Base-by-base conservation (phyloP, 2,888 invertebrate species). In the Germaria angustata region DNA sequence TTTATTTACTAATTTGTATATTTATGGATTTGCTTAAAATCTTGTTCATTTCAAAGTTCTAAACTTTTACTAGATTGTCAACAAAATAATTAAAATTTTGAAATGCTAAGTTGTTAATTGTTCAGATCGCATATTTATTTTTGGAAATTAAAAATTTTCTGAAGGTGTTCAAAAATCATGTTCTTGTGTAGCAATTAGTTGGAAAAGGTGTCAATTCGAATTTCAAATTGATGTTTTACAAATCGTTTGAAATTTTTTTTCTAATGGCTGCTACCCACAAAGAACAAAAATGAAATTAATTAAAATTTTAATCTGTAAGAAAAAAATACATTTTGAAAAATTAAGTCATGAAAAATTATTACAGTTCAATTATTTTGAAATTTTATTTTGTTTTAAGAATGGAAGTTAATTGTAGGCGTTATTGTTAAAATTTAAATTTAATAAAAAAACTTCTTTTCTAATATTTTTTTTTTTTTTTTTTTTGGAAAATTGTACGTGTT, bases 61-160 rank as follows among this genome's bases (percentile, higher is more conserved):
- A 15, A 8, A 20, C 6, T 44, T 41, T 34, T 0, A 24, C 17
- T 24, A 39, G 36, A 36, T 39, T 51, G 41, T 28, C 36, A 61
- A 39, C 41, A 73, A 73, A 51, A 8, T 22, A 63, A 73, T 73
- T 73, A 63, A 13, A n/a, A 28, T 61, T 39, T 61, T 28, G 0
- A 59, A 49, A 28, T 28, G 8, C 8, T 59, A 13, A 49, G 17
- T 36, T 36, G 15, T 28, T 72, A 59, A 46, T 57, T 44, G n/a
- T 34, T 55, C 4, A 28, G 28, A 28, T 28, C 28, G 6, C 28
- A 28, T 5, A 28, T 28, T 28, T 28, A 6, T 28, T 28, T n/a
- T n/a, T n/a, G n/a, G n/a, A n/a, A n/a, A n/a, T n/a, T n/a, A n/a
- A n/a, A n/a, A n/a, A 22, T n/a, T 24, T 20, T 68, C 51, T 0